Conservation (phyloP, 2,797 vertebrate genomes). For the Remorina albescens region DNA sequence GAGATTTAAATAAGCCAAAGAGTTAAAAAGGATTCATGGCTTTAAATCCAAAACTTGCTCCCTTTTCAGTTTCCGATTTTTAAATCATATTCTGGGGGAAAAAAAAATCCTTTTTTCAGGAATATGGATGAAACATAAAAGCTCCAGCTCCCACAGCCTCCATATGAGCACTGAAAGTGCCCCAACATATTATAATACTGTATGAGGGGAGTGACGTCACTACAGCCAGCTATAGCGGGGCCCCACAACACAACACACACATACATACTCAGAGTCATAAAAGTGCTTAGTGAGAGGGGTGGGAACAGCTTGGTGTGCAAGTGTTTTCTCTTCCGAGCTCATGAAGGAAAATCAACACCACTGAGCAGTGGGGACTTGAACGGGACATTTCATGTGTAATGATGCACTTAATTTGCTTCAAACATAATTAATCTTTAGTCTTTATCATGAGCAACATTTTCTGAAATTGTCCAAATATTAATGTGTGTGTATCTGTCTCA, state of each 20-base stretch:
- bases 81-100: slow-evolving; percentile 2
- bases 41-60: not conserved
- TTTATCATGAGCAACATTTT: not conserved
- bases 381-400: not conserved
- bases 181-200: slow-evolving; percentile 48
- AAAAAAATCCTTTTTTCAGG: not conserved
- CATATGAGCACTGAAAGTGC: slow-evolving; percentile 19
- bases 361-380: slow-evolving; percentile 3
- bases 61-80: not conserved
- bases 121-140: slow-evolving; percentile 8
- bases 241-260: slow-evolving; percentile 46
- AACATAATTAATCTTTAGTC: not conserved
- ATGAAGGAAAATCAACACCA: slow-evolving; percentile 15
- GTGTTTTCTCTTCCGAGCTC: slow-evolving; percentile 21
- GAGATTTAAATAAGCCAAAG: not conserved
- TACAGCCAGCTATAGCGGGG: slow-evolving; percentile 43
- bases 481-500: not conserved
- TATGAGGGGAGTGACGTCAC: slow-evolving; percentile 61
- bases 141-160: slow-evolving; percentile 28
- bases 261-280: slow-evolving; percentile 27
- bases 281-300: slow-evolving; percentile 52
- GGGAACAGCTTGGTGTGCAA: slow-evolving; percentile 22
- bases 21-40: not conserved
- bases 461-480: slow-evolving; percentile 6
- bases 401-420: not conserved